These are phyloP conservation scores for Anoplophora glabripennis DNA, from an alignment of 1,140 invertebrate species.

Conservation along the genomic window DNA sequence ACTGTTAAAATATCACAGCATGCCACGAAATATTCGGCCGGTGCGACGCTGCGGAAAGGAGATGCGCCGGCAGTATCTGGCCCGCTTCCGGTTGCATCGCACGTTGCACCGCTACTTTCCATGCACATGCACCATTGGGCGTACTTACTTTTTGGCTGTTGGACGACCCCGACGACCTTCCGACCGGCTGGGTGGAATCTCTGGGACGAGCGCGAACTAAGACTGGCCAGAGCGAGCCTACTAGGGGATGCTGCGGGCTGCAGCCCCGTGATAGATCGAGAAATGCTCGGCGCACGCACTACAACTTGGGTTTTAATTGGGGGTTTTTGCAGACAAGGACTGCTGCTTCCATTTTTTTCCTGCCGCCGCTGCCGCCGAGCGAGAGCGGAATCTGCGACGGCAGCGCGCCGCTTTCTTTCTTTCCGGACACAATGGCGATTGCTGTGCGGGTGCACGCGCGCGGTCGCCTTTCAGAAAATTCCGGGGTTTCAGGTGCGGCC, in stretches of 20 bases:
- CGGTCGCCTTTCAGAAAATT: not conserved
- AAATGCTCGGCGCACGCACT: slow-evolving; percentile 50
- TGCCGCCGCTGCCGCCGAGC: not conserved
- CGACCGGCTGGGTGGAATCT: slow-evolving; percentile 29
- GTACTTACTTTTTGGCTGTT: slow-evolving; percentile 16
- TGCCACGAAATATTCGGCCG: too few species aligned
- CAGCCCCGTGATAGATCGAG: slow-evolving; percentile 48
- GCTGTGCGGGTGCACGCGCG: slow-evolving; percentile 1
- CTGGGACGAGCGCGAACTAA: slow-evolving; percentile 41
- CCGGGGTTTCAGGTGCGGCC: not conserved
- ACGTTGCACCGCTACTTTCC: slow-evolving; percentile 21
- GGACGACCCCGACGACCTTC: slow-evolving; percentile 30
- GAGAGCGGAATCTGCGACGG: not conserved
- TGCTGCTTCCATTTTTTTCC: slow-evolving; percentile 28
- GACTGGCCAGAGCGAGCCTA: slow-evolving; percentile 45
- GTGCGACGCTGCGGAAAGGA: not conserved
- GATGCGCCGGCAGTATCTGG: slow-evolving; percentile 9
- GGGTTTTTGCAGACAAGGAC: slow-evolving; percentile 45
- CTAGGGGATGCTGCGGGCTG: slow-evolving; percentile 47
- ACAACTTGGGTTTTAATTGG: slow-evolving; percentile 49
- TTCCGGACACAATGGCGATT: slow-evolving; percentile 12
- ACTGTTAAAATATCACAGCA: too few species aligned
- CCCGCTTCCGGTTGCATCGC: slow-evolving; percentile 8
- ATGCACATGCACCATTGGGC: slow-evolving; percentile 30
- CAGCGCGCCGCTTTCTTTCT: not conserved